These are phyloP conservation scores for Trichechus manatus DNA, from an alignment of 2,113 vertebrate genomes.

Conservation along the genomic window DNA sequence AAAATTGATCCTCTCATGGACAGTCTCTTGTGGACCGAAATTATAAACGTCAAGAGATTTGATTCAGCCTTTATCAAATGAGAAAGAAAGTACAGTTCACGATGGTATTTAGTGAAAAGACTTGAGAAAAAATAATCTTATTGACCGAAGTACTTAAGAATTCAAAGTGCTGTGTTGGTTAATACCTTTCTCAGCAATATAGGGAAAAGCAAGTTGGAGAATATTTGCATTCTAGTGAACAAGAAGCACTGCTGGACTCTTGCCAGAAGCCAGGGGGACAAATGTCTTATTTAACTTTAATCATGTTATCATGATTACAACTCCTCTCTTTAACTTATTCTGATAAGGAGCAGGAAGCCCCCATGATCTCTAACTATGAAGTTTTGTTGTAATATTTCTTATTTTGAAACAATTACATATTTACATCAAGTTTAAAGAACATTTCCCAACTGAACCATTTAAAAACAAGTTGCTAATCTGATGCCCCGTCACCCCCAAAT, in stretches of 20 bases:
- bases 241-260: background rate
- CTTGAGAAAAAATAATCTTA: background rate
- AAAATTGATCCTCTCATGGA: background rate
- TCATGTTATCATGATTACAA: background rate
- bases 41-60: background rate
- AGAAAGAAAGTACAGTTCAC: background rate
- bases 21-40: background rate
- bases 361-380: background rate
- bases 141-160: slow-evolving; percentile 34
- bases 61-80: background rate
- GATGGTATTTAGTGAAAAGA: slow-evolving; percentile 1
- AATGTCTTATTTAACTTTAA: background rate
- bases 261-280: background rate
- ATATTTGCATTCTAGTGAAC: background rate
- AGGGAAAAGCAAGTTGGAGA: background rate
- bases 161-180: background rate
- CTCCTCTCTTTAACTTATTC: background rate
- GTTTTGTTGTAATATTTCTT: background rate
- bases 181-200: background rate
- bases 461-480: background rate
- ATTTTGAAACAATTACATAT: slow-evolving; percentile 1
- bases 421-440: background rate
- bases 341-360: background rate
- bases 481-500: background rate
- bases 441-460: background rate